Percentiles rank a stretch among this genome's conserved stretches.
phyloP scores from a whole-genome alignment of 2,113 vertebrate genomes.

The Macrotis lagotis region DNA sequence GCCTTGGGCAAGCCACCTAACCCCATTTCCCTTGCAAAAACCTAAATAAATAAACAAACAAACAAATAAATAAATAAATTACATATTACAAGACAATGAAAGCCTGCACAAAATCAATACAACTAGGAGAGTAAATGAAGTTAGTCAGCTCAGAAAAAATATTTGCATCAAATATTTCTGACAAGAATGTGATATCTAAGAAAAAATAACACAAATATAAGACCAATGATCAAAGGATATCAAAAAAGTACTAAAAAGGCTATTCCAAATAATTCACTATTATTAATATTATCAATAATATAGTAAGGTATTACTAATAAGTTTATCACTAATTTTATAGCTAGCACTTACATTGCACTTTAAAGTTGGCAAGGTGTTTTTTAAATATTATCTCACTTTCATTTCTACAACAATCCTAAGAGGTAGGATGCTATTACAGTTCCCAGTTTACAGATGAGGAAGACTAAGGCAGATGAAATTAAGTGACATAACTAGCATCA shows the following conservation, averaged over 20 bases:
- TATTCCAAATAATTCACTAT: background rate
- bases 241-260: background rate
- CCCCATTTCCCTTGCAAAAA: too few relatives aligned
- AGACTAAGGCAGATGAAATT: background rate
- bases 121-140: background rate
- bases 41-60: too few relatives aligned
- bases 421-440: background rate
- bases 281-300: background rate
- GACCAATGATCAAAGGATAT: background rate
- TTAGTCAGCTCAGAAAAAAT: background rate
- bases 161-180: background rate
- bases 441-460: background rate
- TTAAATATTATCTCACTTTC: background rate
- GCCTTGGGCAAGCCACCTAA: too few relatives aligned
- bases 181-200: background rate
- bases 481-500: background rate
- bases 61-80: too few relatives aligned
- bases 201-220: background rate
- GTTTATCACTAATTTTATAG: background rate
- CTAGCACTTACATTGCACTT: background rate
- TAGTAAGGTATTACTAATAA: background rate
- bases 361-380: background rate
- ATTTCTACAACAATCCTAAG: background rate
- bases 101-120: background rate
- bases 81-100: background rate